These are phyloP conservation scores for Melipona quadrifasciata DNA, from an alignment of 1,140 invertebrate species.

Conservation along the genomic window DNA sequence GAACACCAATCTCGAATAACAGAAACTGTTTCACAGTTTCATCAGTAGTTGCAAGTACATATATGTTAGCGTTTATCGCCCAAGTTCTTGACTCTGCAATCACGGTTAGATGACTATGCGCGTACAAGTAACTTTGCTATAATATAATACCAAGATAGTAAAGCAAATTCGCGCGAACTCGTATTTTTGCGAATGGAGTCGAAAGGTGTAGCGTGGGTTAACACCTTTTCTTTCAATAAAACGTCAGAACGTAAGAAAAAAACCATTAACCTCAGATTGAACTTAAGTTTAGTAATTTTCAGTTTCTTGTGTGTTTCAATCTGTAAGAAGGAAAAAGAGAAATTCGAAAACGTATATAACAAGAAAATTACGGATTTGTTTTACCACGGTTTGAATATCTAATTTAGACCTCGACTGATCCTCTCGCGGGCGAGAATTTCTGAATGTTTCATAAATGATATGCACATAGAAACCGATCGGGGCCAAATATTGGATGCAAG, in stretches of 20 bases:
- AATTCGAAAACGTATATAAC: too few relatives aligned
- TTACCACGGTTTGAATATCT: too few relatives aligned
- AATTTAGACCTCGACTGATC: too few relatives aligned
- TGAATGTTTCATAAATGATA: background rate
- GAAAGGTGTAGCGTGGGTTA: background rate
- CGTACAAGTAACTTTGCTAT: background rate
- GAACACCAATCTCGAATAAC: background rate
- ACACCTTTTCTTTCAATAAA: too few relatives aligned
- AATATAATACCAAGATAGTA: background rate
- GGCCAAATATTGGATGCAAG: background rate
- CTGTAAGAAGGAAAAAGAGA: too few relatives aligned
- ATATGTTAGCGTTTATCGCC: background rate
- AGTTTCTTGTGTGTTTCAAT: too few relatives aligned
- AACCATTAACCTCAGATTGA: too few relatives aligned
- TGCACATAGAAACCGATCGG: background rate
- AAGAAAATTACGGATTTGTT: too few relatives aligned
- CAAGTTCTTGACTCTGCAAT: background rate
- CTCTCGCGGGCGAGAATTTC: too few relatives aligned
- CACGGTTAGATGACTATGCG: background rate
- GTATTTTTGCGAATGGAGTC: background rate
- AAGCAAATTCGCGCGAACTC: background rate
- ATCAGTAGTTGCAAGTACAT: background rate
- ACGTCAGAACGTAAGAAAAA: too few relatives aligned
- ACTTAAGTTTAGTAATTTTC: too few relatives aligned
- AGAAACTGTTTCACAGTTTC: background rate